These are phyloP conservation scores for Rachycentron canadum DNA, from an alignment of 2,797 vertebrate genomes.

Conservation along the genomic window DNA sequence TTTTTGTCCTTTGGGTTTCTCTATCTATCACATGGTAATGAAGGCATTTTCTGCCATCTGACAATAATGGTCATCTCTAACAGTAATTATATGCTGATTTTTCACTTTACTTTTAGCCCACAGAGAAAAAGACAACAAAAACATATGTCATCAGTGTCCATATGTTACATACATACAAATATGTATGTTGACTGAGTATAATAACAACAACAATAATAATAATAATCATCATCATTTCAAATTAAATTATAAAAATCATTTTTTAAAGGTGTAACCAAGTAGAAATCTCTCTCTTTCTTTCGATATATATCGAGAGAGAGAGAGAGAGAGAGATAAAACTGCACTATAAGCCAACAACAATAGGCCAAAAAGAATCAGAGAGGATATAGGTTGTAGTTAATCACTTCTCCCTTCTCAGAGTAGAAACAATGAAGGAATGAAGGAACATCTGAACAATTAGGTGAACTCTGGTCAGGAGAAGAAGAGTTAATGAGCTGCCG, in stretches of 20 bases:
- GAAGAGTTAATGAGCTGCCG: conserved; percentile 83
- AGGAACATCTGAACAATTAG: conserved; percentile 84
- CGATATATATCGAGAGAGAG: too few species aligned
- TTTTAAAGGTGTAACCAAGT: conserved; percentile 7
- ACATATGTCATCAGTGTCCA: conserved; percentile 30
- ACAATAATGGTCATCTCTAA: conserved; percentile 92
- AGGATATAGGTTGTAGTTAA: conserved; percentile 39
- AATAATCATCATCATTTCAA: not conserved
- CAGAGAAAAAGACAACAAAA: conserved; percentile 41
- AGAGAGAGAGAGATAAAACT: too few species aligned
- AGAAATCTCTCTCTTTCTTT: too few species aligned
- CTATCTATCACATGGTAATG: conserved; percentile 92
- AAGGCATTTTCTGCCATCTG: conserved; percentile 89
- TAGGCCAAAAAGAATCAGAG: conserved; percentile 1
- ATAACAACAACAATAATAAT: not conserved
- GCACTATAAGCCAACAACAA: conserved; percentile 7
- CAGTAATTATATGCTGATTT: conserved; percentile 67
- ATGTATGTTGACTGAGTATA: too few species aligned
- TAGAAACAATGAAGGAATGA: conserved; percentile 64
- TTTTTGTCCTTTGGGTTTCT: conserved; percentile 94
- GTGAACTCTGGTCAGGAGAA: conserved; percentile 78
- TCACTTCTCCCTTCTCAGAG: conserved; percentile 58
- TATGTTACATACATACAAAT: too few species aligned
- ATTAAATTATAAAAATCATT: not conserved
- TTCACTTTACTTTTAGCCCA: conserved; percentile 62